phyloP scores from a whole-genome alignment of 2,797 vertebrate species.

The Triplophysa bombifrons region DNA sequence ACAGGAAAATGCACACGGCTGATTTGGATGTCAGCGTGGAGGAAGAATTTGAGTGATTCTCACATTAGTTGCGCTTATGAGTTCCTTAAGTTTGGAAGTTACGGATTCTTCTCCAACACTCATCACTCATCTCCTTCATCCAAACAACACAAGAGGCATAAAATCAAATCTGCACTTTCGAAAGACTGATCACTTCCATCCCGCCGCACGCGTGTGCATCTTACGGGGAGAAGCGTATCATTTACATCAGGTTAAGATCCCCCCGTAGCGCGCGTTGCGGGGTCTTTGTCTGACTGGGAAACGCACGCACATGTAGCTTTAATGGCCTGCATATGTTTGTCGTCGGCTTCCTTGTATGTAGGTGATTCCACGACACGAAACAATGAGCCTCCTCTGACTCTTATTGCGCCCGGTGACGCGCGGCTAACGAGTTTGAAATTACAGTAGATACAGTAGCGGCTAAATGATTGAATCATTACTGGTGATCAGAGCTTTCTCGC shows the following conservation, averaged over 20 bases:
- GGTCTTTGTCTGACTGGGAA: slow-evolving; percentile 50
- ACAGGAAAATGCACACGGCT: slow-evolving; percentile 53
- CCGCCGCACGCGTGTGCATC: slow-evolving; percentile 43
- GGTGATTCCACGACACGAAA: slow-evolving; percentile 65
- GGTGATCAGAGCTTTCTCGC: slow-evolving; percentile 76
- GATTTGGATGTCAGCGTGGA: slow-evolving; percentile 53
- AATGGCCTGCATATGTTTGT: slow-evolving; percentile 48
- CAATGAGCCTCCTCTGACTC: slow-evolving; percentile 63
- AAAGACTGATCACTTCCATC: slow-evolving; percentile 67
- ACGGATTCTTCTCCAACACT: slow-evolving; percentile 51
- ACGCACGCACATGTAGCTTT: slow-evolving; percentile 33
- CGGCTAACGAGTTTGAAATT: slow-evolving; percentile 63
- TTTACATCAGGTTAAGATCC: slow-evolving; percentile 61
- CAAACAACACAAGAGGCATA: slow-evolving; percentile 59
- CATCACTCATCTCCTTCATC: slow-evolving; percentile 61
- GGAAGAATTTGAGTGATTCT: slow-evolving; percentile 56
- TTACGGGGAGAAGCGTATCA: slow-evolving; percentile 66
- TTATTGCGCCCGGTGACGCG: slow-evolving; percentile 69
- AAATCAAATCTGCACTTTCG: slow-evolving; percentile 53
- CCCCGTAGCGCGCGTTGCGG: slow-evolving; percentile 66
- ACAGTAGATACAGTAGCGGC: slow-evolving; percentile 66
- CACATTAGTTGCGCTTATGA: slow-evolving; percentile 61
- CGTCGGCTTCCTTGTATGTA: slow-evolving; percentile 56
- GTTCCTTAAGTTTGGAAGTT: slow-evolving; percentile 63
- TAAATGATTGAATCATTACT: slow-evolving; percentile 81